phyloP scores from a whole-genome alignment of 2,888 invertebrate species.

The Scaptomyza flava region DNA sequence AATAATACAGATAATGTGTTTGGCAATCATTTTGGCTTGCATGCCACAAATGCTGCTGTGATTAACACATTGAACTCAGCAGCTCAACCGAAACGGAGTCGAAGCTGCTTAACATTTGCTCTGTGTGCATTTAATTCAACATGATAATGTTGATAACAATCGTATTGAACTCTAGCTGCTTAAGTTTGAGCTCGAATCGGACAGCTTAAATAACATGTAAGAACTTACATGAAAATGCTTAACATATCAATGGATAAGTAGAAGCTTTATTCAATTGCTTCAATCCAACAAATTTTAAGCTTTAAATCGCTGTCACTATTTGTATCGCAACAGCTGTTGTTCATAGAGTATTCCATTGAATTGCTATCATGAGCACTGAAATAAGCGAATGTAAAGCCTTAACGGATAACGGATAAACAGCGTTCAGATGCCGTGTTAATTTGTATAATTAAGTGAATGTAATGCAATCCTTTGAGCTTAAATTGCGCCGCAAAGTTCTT shows the following conservation, averaged over 20 bases:
- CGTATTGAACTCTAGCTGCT: neutral
- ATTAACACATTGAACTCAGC: slow-evolving; percentile 68
- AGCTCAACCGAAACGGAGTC: neutral
- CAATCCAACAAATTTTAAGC: no score
- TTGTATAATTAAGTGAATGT: slow-evolving; percentile 48
- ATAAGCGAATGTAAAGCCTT: neutral
- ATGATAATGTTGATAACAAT: neutral
- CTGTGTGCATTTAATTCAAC: neutral
- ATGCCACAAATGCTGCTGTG: slow-evolving; percentile 65
- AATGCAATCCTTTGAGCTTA: slow-evolving; percentile 35
- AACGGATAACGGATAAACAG: slow-evolving; percentile 22
- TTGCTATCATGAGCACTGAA: neutral
- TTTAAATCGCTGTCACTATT: neutral
- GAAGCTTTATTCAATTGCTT: neutral
- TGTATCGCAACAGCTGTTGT: neutral
- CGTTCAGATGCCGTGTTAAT: slow-evolving; percentile 10
- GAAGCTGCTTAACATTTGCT: neutral
- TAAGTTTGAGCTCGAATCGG: neutral
- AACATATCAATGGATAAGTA: neutral
- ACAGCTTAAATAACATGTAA: no score
- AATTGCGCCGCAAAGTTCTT: slow-evolving; percentile 39
- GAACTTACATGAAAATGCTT: neutral
- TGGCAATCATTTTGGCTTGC: slow-evolving; percentile 71
- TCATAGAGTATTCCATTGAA: neutral
- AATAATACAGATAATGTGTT: slow-evolving; percentile 74